Conservation (phyloP, 2,113 vertebrate species). For the Chrysochloris asiatica region DNA sequence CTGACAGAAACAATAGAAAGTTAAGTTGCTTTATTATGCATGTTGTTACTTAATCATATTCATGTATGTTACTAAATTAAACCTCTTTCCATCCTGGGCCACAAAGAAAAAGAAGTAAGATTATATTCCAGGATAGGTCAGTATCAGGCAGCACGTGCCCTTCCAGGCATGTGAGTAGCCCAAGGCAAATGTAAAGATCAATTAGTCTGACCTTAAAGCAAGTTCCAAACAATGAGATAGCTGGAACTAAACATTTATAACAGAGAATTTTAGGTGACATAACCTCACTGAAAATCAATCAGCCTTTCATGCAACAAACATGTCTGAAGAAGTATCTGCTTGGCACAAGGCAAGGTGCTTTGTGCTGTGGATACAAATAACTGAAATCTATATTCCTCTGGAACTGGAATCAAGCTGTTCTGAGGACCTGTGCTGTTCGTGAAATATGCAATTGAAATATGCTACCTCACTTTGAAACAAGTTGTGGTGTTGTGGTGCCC, state of each 20-base stretch:
- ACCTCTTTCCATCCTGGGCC: not conserved
- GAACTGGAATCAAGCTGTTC: not conserved
- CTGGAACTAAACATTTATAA: not conserved
- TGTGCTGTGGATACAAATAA: not conserved
- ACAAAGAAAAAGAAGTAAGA: not conserved
- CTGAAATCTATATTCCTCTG: not conserved
- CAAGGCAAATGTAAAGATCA: not conserved
- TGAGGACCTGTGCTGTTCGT: too few relatives aligned
- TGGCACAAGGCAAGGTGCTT: not conserved
- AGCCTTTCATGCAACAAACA: not conserved
- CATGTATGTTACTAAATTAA: not conserved
- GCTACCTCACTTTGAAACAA: not conserved
- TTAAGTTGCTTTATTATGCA: not conserved
- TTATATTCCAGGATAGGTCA: not conserved
- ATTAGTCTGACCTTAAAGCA: not conserved
- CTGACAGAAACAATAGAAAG: not conserved
- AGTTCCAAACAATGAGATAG: not conserved
- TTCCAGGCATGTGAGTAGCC: not conserved
- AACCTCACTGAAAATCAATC: not conserved
- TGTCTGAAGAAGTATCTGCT: not conserved
- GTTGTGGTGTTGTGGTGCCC: too few relatives aligned
- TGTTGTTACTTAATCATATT: not conserved
- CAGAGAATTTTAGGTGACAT: not conserved
- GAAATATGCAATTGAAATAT: not conserved
- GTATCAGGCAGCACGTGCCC: not conserved